Evolutionary conservation across 2,797 vertebrate genomes (phyloP), one percentile per base, ranked within the genome.

Genomic region (Xenops minutus): DNA sequence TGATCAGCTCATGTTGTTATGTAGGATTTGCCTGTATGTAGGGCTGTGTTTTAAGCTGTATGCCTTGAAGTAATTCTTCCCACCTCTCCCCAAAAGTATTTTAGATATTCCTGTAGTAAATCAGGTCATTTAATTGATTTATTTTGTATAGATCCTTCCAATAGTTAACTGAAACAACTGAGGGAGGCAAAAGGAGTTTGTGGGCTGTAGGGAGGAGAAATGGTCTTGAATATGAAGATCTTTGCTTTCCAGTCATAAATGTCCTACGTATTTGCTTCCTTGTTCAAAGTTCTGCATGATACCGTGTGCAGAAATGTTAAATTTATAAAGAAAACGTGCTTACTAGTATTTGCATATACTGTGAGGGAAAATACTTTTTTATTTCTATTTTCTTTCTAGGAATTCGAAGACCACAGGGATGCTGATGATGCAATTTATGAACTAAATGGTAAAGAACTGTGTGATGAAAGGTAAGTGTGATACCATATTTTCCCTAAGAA

Each of bases 401-500:
- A 99, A 84, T 99, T 99, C 21, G 99, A 99, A 91, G 99, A 99
- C 96, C 98, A 99, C 96, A 98, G 99, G 96, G 99, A 99, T 95
- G 99, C 99, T 36, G 99, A 99, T 94, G 99, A 99, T 95, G 99
- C 99, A 0, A 99, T 99, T 75, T 99, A 99, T 61, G 99, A 99
- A 96, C 91, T 99, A 63, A 99, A 99, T 58, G 99, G 99, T 44
- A 99, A 99, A 97, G 99, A 99, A 73, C 64, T 99, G 78, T 99
- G 99, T 95, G 99, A 98, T 97, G 99, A 99, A 98, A 98, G 99
- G 99, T 99, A 96, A 85, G 64, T 4, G 7, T 62, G 55, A 48
- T 62, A 54, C 14, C 9, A 3, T 54, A 13, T 56, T 79, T 89
- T 67, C 56, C 21, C 8, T 67, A 30, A 26, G 55, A 85, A 48